Evolutionary conservation across 1,140 invertebrate species (phyloP), one percentile per base, ranked within the genome.

Genomic region (Planococcus citri): DNA sequence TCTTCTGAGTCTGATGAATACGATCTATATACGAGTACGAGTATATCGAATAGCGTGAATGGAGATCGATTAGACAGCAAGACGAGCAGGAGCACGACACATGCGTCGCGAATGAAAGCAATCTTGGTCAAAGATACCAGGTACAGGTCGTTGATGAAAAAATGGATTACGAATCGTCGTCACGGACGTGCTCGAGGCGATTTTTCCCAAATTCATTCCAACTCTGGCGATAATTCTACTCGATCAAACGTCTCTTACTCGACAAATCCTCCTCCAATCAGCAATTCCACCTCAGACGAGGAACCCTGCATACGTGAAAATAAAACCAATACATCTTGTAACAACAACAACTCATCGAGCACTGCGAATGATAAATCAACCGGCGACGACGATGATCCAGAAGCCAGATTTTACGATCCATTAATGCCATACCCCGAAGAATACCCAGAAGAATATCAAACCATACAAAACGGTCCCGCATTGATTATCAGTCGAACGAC

Each of bases 401-500:
- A 64, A 64, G 60, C 22, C 22, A 64, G 20, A 27, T 10, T 64
- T 10, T 64, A 64, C 60, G 67, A 37, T 69, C 37, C 33, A 64
- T 33, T 68, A 68, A 71, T 72, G 21, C 58, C 21, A 25, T 72
- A 72, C 37, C 72, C 72, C n/a, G 70, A 72, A 58, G 72, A 72
- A 70, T 72, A 72, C 41, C 72, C 72, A 10, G 72, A 72, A 20
- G 72, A 70, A 67, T 72, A 64, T 58, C 67, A 71, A 68, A 71
- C 70, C 51, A 72, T 72, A 67, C 70, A 72, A 68, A 67, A 69
- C 27, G 70, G 70, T 41, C 72, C 72, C 21, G 57, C 70, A 21
- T 29, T 72, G 14, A 72, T 69, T 33, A 71, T 72, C 29, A 72
- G 70, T 22, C 37, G 60, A 71, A 72, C 24, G 25, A 71, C 70